Percentiles rank a stretch among this genome's conserved stretches.
Conservation (phyloP, 1,140 invertebrate species). For the Idris sp. region DNA sequence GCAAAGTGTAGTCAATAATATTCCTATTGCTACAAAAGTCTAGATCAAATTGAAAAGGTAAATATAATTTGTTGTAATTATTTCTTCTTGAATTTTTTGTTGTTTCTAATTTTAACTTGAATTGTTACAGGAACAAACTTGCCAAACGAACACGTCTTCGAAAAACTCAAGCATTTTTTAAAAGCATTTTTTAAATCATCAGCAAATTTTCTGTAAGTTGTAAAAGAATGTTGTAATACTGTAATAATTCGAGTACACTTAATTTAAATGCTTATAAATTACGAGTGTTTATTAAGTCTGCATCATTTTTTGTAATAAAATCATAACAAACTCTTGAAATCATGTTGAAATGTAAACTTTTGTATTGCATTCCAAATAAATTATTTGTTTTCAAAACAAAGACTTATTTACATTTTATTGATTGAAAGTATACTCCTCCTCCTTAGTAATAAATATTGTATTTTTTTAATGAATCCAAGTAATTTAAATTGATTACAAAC, state of each 20-base stretch:
- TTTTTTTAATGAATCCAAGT: too few species aligned
- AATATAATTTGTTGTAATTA: not conserved
- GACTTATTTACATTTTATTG: too few species aligned
- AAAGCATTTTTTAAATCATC: constrained; percentile 4
- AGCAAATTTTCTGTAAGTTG: too few species aligned
- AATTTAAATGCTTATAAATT: not conserved
- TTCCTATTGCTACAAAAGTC: constrained; percentile 44
- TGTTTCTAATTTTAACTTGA: too few species aligned
- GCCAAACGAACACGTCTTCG: constrained; percentile 1
- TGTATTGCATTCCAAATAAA: constrained; percentile 9
- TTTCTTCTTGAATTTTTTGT: not conserved
- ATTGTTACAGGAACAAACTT: constrained; percentile 5
- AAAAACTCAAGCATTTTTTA: constrained; percentile 1
- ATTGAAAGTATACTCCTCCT: too few species aligned
- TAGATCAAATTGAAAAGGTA: constrained; percentile 31
- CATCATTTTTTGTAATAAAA: too few species aligned
- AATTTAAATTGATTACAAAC: too few species aligned
- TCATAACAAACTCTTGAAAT: too few species aligned
- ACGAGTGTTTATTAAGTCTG: constrained; percentile 11
- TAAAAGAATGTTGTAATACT: too few species aligned
- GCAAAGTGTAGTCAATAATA: constrained; percentile 29
- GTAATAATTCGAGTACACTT: too few species aligned
- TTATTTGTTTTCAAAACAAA: constrained; percentile 8
- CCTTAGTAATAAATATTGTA: too few species aligned
- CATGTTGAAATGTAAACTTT: too few species aligned